Base-by-base conservation (phyloP, 1,140 invertebrate species). In the Helicoverpa armigera region DNA sequence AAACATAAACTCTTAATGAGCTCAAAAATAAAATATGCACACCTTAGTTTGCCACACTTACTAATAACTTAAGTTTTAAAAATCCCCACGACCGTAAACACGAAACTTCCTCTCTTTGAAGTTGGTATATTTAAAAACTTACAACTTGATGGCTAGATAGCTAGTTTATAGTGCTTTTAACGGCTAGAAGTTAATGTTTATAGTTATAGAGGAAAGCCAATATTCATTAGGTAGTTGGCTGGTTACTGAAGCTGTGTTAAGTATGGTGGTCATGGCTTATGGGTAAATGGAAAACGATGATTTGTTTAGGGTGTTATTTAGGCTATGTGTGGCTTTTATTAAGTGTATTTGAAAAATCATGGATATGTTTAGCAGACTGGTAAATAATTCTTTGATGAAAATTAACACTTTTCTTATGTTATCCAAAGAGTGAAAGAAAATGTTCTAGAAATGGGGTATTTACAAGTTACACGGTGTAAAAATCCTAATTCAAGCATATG, bases 131-230 rank as follows among this genome's bases (percentile, higher is more conserved):
- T 50, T 50, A n/a, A 67, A 23, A 50, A 67, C n/a, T 67, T 48
- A 60, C 4, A 43, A 43, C 35, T 43, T 43, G 35, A 43, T 43
- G 35, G 35, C 5, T 43, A 11, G 43, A 67, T 67, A 18, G 43
- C n/a, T 67, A 16, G 63, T 67, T 67, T 67, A 67, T 50, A 43
- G 63, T 67, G 63, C 63, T 67, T 67, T 67, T 35, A 67, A 16
- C n/a, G 43, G 63, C n/a, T 48, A 48, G 63, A 67, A 35, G 16
- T 67, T n/a, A 50, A 10, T 18, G n/a, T 67, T 67, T 67, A 67
- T 67, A 35, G 63, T 67, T 23, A 67, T 65, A 50, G 63, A 43
- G 7, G 2, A 11, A 18, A n/a, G 31, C 35, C 29, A 67, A 50
- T 67, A 10, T 50, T 67, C 63, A 67, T 67, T 67, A 67, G 16